Evolutionary conservation across 2,888 invertebrate species (phyloP), one percentile per base, ranked within the genome.

Genomic region (Seladonia tumulorum): DNA sequence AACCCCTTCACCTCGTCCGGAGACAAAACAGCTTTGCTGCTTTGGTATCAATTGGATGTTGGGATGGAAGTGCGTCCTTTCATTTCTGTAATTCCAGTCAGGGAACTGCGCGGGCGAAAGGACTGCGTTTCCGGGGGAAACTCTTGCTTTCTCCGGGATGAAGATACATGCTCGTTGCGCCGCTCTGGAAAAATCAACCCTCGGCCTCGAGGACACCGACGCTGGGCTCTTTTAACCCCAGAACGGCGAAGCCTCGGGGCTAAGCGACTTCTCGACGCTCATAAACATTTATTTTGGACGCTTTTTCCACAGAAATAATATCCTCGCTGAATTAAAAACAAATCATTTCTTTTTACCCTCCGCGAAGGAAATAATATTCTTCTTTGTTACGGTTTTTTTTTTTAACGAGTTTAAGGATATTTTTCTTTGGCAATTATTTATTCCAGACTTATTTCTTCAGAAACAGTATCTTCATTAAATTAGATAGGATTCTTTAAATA

Each of bases 51-150:
- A 81, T 89, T 87, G 79, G 63, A 45, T 35, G 71, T 74, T 88
- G 10, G n/a, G 75, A 82, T 76, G 84, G 53, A 76, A 78, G 79
- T 66, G 79, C 70, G 74, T 66, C 29, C 76, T 81, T 87, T 83
- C 85, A 79, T 83, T 79, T 83, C 82, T 79, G 70, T 89, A 89
- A 89, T 89, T 81, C 81, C 73, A 35, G 68, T 72, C 83, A 53
- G 72, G 71, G 57, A 35, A 45, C 49, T 8, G 57, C 71, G 35
- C 7, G 63, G 8, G 7, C 70, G 70, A 70, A 42, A 42, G 70
- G 42, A n/a, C n/a, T 42, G 22, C 42, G 70, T 42, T 42, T 70
- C 70, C 63, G 66, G 25, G 66, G 70, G 71, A 39, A 71, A 35
- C 42, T 68, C 68, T 68, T 39, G 68, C 68, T 68, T 68, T 68